Percentiles rank a stretch among this genome's conserved stretches.
Conservation (phyloP, 2,113 vertebrate species). For the Zonotrichia leucophrys region DNA sequence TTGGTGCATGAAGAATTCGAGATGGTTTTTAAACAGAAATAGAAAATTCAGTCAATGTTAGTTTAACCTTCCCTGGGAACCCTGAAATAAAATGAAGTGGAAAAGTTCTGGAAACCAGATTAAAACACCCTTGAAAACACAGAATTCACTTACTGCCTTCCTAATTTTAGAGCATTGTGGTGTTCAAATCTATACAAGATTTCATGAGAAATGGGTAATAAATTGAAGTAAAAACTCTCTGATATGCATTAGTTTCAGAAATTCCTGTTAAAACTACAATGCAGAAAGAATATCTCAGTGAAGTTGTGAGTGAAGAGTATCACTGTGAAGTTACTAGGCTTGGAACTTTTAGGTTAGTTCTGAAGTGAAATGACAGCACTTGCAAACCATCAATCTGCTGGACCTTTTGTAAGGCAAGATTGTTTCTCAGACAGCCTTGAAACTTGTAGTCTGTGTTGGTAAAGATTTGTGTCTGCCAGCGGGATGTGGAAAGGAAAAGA, state of each 20-base stretch:
- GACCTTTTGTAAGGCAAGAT: neutral
- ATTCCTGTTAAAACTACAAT: neutral
- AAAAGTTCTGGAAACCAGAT: neutral
- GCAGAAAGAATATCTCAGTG: neutral
- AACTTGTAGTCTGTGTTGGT: neutral
- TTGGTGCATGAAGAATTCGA: neutral
- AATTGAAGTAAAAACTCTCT: neutral
- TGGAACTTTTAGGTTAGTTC: neutral
- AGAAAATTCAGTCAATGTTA: neutral
- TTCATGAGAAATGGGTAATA: neutral
- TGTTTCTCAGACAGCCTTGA: neutral
- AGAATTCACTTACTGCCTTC: neutral
- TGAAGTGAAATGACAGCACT: neutral
- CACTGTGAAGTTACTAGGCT: neutral
- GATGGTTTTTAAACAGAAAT: neutral
- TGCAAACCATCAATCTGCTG: neutral
- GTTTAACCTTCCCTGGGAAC: neutral
- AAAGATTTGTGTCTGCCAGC: neutral
- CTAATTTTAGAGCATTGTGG: neutral
- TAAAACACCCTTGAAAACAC: neutral
- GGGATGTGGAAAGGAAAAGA: neutral
- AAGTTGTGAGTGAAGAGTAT: neutral
- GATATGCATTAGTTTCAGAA: neutral
- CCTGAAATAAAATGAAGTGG: neutral
- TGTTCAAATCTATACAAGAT: neutral